These are phyloP conservation scores for Sebastes glaucus DNA, from an alignment of 2,797 vertebrate genomes.

Conservation along the genomic window DNA sequence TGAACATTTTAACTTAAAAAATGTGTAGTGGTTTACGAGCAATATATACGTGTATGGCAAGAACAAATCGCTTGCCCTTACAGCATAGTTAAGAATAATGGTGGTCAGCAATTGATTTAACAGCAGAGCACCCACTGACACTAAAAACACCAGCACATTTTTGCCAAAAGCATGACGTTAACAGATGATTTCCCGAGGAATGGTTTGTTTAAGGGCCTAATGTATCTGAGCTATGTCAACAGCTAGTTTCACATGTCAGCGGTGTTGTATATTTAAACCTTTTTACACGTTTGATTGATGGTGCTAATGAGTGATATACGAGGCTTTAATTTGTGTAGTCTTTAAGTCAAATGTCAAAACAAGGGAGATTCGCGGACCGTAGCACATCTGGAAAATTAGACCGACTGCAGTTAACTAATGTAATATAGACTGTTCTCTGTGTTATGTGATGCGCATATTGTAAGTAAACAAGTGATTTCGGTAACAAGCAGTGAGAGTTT, in stretches of 20 bases:
- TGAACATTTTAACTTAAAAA: neutral
- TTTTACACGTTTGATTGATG: slow-evolving; percentile 66
- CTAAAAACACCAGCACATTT: slow-evolving; percentile 47
- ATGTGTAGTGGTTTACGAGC: slow-evolving; percentile 24
- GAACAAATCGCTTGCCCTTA: slow-evolving; percentile 40
- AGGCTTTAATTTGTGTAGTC: slow-evolving; percentile 46
- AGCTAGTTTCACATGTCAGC: slow-evolving; percentile 71
- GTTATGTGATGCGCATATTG: neutral
- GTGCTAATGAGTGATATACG: slow-evolving; percentile 51
- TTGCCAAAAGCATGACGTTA: slow-evolving; percentile 54
- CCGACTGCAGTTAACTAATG: slow-evolving; percentile 11
- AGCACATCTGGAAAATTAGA: slow-evolving; percentile 27
- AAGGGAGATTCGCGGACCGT: slow-evolving; percentile 24
- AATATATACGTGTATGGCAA: slow-evolving; percentile 25
- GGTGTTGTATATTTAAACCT: slow-evolving; percentile 63
- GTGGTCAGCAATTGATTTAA: slow-evolving; percentile 46
- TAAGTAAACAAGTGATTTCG: neutral
- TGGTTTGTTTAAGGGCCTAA: slow-evolving; percentile 69
- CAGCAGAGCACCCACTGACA: slow-evolving; percentile 49
- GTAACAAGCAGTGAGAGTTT: neutral
- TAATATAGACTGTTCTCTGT: neutral
- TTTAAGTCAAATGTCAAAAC: slow-evolving; percentile 61
- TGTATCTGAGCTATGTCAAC: slow-evolving; percentile 70
- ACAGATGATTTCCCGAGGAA: slow-evolving; percentile 63
- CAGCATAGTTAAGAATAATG: slow-evolving; percentile 55